Base-by-base conservation (phyloP, 2,888 invertebrate species). In the Drosophila recens region DNA sequence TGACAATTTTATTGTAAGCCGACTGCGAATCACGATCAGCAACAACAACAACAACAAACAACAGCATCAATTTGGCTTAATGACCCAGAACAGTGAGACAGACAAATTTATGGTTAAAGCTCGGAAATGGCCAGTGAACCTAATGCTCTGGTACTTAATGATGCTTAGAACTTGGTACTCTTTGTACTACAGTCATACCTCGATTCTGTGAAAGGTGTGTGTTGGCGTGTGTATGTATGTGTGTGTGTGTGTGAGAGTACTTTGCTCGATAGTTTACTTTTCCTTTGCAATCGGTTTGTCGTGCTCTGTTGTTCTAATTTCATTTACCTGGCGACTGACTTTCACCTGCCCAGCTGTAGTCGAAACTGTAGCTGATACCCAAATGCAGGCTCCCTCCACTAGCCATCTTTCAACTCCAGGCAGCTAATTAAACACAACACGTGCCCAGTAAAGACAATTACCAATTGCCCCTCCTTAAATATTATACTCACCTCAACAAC, bases 1-100 rank as follows among this genome's bases (percentile, higher is more conserved):
- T 88, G 86, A 86, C 90, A 86, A 90, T 88, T 86, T 86, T 86
- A 86, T 80, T 88, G 73, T 72, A 69, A 80, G 49, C 70, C 65
- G 38, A 65, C 34, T 42, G 66, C 58, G 51, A 43, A 59, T 77
- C 77, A 77, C 77, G 80, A 77, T 67, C 72, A 52, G 27, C 46
- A 65, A 66, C 20, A 20, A 23, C 46, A 65, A 66, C 20, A 20
- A 23, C 17, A 72, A 30, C 45, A 61, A 20, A 45, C 52, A 36
- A 45, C 45, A 61, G 30, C 84, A 71, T 85, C 80, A 67, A 71
- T 78, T 79, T 74, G 67, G 51, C 52, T 74, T 68, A 81, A 79
- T 79, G 67, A 68, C 75, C 80, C 75, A 79, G 59, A 57, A 68
- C 70, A 77, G 34, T 53, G 77, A 62, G 67, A 66, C 67, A 38